Evolutionary conservation across 2,113 vertebrate species (phyloP).

Genomic region (Garra rufa): DNA sequence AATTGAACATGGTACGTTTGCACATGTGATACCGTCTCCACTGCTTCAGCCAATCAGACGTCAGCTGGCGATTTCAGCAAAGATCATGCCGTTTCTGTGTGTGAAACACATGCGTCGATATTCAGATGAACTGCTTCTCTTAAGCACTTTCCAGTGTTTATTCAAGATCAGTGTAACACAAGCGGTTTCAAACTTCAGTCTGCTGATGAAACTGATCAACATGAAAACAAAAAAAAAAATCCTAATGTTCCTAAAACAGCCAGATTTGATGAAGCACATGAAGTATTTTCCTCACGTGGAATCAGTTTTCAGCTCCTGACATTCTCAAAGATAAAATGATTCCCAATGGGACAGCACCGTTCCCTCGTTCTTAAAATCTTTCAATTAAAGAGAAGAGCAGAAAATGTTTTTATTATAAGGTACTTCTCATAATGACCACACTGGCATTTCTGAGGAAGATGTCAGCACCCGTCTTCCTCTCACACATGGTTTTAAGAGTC

Average conservation of each 20-base stretch:
- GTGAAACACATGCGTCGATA: background rate
- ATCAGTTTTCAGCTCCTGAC: slow-evolving; percentile 62
- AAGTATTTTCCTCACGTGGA: background rate
- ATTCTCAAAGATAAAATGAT: slow-evolving; percentile 64
- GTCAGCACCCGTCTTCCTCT: slow-evolving; percentile 58
- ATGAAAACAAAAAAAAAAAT: background rate
- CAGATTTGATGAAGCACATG: background rate
- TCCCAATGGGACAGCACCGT: slow-evolving; percentile 48
- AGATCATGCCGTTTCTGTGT: background rate
- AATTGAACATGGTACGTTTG: background rate
- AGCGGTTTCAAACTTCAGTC: background rate
- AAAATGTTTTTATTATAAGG: slow-evolving; percentile 69
- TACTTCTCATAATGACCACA: slow-evolving; percentile 71
- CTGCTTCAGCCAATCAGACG: background rate
- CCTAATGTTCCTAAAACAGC: background rate
- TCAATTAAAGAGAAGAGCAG: slow-evolving; percentile 70
- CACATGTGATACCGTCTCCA: background rate
- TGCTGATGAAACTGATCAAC: background rate
- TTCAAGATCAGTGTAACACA: background rate
- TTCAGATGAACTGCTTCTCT: background rate
- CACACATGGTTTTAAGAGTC: slow-evolving; percentile 66
- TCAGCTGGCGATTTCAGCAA: background rate
- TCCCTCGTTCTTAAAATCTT: slow-evolving; percentile 63
- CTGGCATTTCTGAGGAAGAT: slow-evolving; percentile 76
- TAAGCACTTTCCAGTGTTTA: background rate